Evolutionary conservation across 2,113 vertebrate genomes (phyloP).

Genomic region (Myotis davidii): DNA sequence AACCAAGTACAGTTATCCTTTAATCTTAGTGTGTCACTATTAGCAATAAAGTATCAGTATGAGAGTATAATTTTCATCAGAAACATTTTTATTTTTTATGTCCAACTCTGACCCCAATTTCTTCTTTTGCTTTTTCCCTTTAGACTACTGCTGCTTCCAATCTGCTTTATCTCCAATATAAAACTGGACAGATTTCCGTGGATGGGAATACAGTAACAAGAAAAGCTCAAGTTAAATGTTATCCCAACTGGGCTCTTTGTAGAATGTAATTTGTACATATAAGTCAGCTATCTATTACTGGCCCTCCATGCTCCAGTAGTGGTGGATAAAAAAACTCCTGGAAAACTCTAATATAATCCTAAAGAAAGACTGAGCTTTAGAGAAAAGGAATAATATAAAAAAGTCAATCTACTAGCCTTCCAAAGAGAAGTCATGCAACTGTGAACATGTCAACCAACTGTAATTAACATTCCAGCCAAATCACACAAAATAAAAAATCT

Average conservation of each 20-base stretch:
- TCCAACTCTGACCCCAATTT: background rate
- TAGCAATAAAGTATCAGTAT: background rate
- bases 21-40: constrained; percentile 5
- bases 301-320: constrained; percentile 35
- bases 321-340: constrained; percentile 21
- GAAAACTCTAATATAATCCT: constrained; percentile 56
- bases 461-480: constrained; percentile 73
- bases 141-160: background rate
- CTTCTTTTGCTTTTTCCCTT: constrained; percentile 4
- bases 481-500: constrained; percentile 65
- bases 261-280: background rate
- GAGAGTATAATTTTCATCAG: background rate
- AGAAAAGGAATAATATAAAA: constrained; percentile 39
- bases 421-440: constrained; percentile 73
- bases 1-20: background rate
- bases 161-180: constrained; percentile 23
- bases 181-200: constrained; percentile 14
- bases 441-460: constrained; percentile 64
- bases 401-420: constrained; percentile 71
- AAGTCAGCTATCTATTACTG: constrained; percentile 33
- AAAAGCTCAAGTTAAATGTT: background rate
- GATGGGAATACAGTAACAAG: background rate
- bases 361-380: constrained; percentile 53
- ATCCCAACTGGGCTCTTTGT: constrained; percentile 20
- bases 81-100: background rate